These are phyloP conservation scores for Actinernus sp. DNA, from an alignment of 92 coral and sea anemone species.

Conservation along the genomic window DNA sequence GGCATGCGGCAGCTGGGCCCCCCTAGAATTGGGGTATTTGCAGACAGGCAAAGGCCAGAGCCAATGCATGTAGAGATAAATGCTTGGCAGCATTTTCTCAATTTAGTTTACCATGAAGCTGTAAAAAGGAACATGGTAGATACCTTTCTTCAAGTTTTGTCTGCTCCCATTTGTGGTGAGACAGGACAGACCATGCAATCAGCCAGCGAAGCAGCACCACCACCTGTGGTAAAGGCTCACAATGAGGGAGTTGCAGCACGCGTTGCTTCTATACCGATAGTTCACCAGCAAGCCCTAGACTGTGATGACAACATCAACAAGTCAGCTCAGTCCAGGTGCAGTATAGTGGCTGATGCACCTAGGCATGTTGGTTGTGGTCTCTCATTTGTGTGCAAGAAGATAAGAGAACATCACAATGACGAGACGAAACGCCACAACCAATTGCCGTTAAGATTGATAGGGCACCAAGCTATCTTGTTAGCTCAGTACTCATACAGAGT, in stretches of 20 bases:
- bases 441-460: conserved; percentile 21
- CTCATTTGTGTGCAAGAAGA: conserved; percentile 10
- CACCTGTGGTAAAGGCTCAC: too few relatives aligned
- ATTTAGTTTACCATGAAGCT: conserved; percentile 50
- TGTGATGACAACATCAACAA: too few relatives aligned
- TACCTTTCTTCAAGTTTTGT: conserved; percentile 14
- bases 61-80: conserved; percentile 72
- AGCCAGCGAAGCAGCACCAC: background rate
- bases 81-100: conserved; percentile 74
- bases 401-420: conserved; percentile 29
- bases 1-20: conserved; percentile 55
- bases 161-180: too few relatives aligned
- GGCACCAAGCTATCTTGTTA: conserved; percentile 34
- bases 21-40: conserved; percentile 71
- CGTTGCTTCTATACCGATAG: too few relatives aligned
- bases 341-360: too few relatives aligned
- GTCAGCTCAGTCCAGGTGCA: too few relatives aligned
- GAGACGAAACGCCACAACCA: conserved; percentile 16
- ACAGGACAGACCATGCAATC: too few relatives aligned
- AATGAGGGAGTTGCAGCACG: too few relatives aligned
- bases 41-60: conserved; percentile 79
- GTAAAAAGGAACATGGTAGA: conserved; percentile 37
- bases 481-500: conserved; percentile 15
- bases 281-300: too few relatives aligned
- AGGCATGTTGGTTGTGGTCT: conserved; percentile 41